These are phyloP conservation scores for Sus cebifrons DNA, from an alignment of 2,797 vertebrate genomes.

Conservation along the genomic window DNA sequence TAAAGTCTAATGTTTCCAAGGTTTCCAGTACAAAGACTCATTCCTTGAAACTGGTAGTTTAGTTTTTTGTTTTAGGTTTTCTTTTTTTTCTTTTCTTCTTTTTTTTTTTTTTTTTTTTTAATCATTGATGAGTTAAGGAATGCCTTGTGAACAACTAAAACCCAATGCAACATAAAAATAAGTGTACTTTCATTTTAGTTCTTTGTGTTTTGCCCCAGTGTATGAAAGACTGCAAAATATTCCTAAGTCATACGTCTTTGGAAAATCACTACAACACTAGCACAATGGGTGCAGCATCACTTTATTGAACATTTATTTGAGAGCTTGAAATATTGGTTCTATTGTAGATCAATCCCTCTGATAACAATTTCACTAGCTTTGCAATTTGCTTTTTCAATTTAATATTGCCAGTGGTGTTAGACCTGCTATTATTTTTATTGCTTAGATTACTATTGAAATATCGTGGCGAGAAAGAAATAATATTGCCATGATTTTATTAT, in stretches of 20 bases:
- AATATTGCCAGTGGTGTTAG: slow-evolving; percentile 76
- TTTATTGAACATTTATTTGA: slow-evolving; percentile 83
- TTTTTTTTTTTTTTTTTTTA: slow-evolving; percentile 41
- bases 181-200: slow-evolving; percentile 84
- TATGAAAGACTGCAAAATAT: slow-evolving; percentile 75
- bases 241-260: slow-evolving; percentile 78
- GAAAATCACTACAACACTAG: slow-evolving; percentile 84
- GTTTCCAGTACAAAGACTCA: slow-evolving; percentile 49
- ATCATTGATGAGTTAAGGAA: slow-evolving; percentile 84
- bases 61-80: not conserved
- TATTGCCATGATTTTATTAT: slow-evolving; percentile 44
- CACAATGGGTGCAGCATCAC: slow-evolving; percentile 71
- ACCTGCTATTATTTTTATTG: slow-evolving; percentile 82
- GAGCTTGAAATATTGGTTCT: slow-evolving; percentile 76
- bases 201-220: slow-evolving; percentile 76
- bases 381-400: slow-evolving; percentile 85
- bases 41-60: slow-evolving; percentile 77
- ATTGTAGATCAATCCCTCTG: slow-evolving; percentile 79
- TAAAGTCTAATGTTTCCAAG: slow-evolving; percentile 43
- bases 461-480: slow-evolving; percentile 70
- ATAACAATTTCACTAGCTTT: slow-evolving; percentile 78
- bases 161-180: slow-evolving; percentile 84
- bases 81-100: not conserved
- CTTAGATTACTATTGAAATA: slow-evolving; percentile 82
- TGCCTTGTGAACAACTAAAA: slow-evolving; percentile 79